A percentile compares a stretch with the other conserved stretches of the same genome.
Evolutionary conservation across 2,888 invertebrate species (phyloP).

Genomic region (Tolmerus cingulatus): DNA sequence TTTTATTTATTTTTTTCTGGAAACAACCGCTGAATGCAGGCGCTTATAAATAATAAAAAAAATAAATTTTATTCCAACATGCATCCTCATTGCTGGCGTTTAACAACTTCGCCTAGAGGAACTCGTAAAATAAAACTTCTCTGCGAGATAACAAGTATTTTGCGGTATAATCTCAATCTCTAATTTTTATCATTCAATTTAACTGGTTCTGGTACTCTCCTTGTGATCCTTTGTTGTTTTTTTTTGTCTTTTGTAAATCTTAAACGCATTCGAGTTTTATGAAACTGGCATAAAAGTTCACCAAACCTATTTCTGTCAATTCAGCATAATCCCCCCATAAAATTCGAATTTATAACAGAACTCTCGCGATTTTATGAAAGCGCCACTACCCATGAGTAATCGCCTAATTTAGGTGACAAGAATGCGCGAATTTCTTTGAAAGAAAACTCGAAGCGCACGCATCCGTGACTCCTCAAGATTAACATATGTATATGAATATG

Average conservation of each 20-base stretch:
- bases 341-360: neutral
- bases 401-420: neutral
- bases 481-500: neutral
- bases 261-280: neutral
- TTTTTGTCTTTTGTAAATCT: neutral
- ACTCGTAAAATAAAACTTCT: slow-evolving; percentile 8
- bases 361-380: neutral
- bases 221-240: neutral
- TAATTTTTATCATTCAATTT: slow-evolving; percentile 40
- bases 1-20: neutral
- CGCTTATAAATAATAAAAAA: neutral
- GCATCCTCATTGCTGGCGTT: slow-evolving; percentile 32
- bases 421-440: neutral
- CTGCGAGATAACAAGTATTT: slow-evolving; percentile 22
- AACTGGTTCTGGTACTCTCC: slow-evolving; percentile 4
- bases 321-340: neutral
- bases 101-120: slow-evolving; percentile 29
- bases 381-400: neutral
- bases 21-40: neutral
- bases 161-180: slow-evolving; percentile 31
- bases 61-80: neutral
- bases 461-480: neutral
- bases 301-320: neutral
- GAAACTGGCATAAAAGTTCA: neutral
- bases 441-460: neutral